These are phyloP conservation scores for Nerophis ophidion DNA, from an alignment of 2,113 vertebrate genomes.

Conservation along the genomic window DNA sequence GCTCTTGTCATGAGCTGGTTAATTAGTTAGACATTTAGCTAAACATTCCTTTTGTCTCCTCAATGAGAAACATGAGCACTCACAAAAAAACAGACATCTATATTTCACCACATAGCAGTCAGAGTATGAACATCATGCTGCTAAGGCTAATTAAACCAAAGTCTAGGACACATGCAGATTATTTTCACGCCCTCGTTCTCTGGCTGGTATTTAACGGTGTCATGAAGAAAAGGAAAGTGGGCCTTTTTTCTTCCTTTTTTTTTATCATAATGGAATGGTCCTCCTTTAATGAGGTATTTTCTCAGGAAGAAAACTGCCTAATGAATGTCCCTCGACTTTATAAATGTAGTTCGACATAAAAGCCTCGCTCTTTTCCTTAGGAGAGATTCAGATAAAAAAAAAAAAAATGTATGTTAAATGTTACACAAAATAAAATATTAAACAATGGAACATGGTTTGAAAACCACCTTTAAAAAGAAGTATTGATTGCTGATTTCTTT, in stretches of 20 bases:
- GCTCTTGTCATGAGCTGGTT: background rate
- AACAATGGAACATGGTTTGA: too few relatives aligned
- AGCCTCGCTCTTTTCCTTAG: background rate
- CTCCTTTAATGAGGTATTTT: slow-evolving; percentile 1
- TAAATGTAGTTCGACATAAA: background rate
- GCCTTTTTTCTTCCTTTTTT: background rate
- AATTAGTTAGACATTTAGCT: slow-evolving; percentile 1
- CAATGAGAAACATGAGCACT: background rate
- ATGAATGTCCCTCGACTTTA: background rate
- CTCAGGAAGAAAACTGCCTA: background rate
- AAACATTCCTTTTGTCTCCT: background rate
- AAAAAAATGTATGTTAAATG: too few relatives aligned
- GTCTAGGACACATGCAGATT: background rate
- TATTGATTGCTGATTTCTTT: too few relatives aligned
- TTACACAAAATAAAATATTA: too few relatives aligned
- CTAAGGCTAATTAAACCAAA: background rate
- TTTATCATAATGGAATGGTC: background rate
- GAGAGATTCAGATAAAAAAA: background rate
- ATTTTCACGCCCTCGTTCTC: background rate
- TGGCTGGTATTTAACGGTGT: background rate
- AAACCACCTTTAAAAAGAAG: too few relatives aligned
- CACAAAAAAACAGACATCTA: background rate
- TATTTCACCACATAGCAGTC: background rate
- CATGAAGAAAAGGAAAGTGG: background rate
- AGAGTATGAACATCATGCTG: background rate